phyloP scores from a whole-genome alignment of 1,140 invertebrate species.

The Orius laevigatus region DNA sequence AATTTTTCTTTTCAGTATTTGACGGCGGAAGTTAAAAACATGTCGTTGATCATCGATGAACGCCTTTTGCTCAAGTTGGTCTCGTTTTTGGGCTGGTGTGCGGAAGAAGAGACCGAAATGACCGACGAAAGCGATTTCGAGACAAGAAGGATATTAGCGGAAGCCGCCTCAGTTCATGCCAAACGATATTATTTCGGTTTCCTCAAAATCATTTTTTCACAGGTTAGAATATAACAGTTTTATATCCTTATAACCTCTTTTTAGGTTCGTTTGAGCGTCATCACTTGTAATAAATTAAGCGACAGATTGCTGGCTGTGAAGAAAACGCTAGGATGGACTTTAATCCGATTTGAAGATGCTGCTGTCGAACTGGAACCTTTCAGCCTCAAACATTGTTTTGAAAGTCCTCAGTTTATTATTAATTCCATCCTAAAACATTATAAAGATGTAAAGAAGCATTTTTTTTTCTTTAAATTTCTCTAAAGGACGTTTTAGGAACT shows the following conservation, averaged over 20 bases:
- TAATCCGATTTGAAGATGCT: constrained; percentile 94
- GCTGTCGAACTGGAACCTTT: constrained; percentile 80
- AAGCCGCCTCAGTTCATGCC: constrained; percentile 61
- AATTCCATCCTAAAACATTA: constrained; percentile 31
- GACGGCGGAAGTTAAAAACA: constrained; percentile 61
- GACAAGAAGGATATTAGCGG: constrained; percentile 54
- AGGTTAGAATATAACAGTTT: constrained; percentile 27
- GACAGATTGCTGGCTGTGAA: constrained; percentile 63
- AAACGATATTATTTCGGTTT: constrained; percentile 81
- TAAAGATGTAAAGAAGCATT: constrained; percentile 17
- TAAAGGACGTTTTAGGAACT: constrained; percentile 69
- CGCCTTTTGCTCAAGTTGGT: constrained; percentile 70
- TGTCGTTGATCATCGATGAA: constrained; percentile 77
- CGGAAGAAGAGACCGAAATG: constrained; percentile 30
- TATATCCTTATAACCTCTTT: constrained; percentile 2
- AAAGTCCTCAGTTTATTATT: constrained; percentile 67
- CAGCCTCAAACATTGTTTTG: constrained; percentile 69
- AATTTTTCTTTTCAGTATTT: constrained; percentile 63
- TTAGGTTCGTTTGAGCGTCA: constrained; percentile 65
- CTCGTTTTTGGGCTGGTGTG: constrained; percentile 39
- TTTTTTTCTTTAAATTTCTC: background rate
- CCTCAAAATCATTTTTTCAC: constrained; percentile 60
- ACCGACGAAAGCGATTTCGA: constrained; percentile 60
- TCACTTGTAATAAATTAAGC: constrained; percentile 65
- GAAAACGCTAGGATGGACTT: constrained; percentile 64